Percentiles rank a stretch among this genome's conserved stretches.
Conservation (phyloP, 2,888 invertebrate genomes). For the Andrena hattorfiana region DNA sequence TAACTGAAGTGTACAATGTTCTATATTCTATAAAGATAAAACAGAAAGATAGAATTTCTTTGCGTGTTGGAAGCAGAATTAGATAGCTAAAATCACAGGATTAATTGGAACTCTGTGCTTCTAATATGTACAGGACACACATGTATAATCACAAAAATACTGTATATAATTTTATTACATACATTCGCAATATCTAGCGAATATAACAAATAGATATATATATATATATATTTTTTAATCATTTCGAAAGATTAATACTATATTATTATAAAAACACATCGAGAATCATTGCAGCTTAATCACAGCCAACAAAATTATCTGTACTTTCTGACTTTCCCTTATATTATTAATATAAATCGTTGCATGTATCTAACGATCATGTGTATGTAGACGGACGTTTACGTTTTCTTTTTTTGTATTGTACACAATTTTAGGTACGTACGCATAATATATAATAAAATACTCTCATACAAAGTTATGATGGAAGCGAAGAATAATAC, state of each 20-base stretch:
- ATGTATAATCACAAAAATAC: not conserved
- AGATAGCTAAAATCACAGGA: not conserved
- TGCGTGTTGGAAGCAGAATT: not conserved
- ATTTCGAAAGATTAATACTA: conserved; percentile 1
- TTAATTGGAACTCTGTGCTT: not conserved
- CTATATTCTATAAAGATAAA: not conserved
- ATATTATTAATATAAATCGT: conserved; percentile 28
- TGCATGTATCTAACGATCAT: conserved; percentile 49
- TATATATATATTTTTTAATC: conserved; percentile 1
- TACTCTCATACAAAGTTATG: conserved; percentile 11
- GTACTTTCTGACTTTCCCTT: conserved; percentile 40
- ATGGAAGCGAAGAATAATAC: not conserved
- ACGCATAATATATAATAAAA: conserved; percentile 52
- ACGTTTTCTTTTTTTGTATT: conserved; percentile 39
- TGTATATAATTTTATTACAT: too few species aligned
- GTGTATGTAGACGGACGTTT: conserved; percentile 53
- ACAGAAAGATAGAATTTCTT: not conserved
- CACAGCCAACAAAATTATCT: conserved; percentile 21
- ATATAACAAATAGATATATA: conserved; percentile 16
- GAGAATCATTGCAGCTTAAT: too few species aligned
- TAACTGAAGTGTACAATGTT: too few species aligned
- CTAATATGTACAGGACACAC: not conserved
- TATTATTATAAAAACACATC: not conserved
- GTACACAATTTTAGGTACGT: conserved; percentile 57
- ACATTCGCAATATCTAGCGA: not conserved